Base-by-base conservation (phyloP, 2,113 vertebrate genomes). In the Dryoscopus gambensis region DNA sequence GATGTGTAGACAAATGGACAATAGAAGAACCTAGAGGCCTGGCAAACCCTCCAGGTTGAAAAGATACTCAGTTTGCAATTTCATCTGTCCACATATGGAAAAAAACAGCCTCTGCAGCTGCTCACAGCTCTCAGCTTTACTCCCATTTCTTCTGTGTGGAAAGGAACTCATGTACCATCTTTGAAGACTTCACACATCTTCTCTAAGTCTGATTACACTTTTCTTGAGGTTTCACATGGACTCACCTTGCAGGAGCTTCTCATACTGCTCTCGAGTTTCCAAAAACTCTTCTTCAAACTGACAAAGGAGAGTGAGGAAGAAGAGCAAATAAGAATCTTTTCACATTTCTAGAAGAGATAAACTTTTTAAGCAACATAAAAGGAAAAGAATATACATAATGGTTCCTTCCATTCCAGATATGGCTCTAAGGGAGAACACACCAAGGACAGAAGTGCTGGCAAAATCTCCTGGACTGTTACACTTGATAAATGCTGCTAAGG, bases 231-330 rank as follows among this genome's bases (percentile, higher is more conserved):
- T 86, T 82, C 50, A 55, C 1, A 0, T 31, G 39, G 52, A 93
- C 95, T 96, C 75, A 99, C 99, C 98, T 94, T 97, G 96, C 63
- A 99, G 57, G 13, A 99, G 94, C 63, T 99, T 98, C 59, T 97
- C 90, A 95, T 98, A 98, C 44, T 99, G 98, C 33, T 99, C 98
- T 59, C 95, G 97, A 13, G 96, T 98, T 89, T 98, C 98, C 84
- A 99, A 90, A 95, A 97, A 81, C 53, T 98, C 96, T 94, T 99
- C 99, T 87, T 90, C 99, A 95, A 99, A 99, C 98, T 99, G 97
- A 67, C 44, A 90, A 53, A 79, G 33, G 15, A 95, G 76, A 95
- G 63, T 11, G 15, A 64, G 10, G 6, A 83, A 65, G 28, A 86
- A 71, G 28, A 82, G 11, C 18, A 87, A 69, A 60, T 10, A 6